Base-by-base conservation (phyloP, 2,113 vertebrate species). In the Psettodes erumei region DNA sequence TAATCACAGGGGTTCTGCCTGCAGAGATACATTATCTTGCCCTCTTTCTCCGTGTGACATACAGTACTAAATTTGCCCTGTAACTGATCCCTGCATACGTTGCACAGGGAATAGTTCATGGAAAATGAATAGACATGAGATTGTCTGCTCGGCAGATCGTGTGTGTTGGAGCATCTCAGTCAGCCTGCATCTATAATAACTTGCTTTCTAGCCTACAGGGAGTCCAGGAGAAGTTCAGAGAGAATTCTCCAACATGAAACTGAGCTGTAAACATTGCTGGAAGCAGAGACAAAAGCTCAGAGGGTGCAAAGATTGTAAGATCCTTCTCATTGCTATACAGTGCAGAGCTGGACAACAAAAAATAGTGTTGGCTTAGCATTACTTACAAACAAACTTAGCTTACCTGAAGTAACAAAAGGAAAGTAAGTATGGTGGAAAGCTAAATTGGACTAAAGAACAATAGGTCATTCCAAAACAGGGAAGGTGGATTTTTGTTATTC, bases 181-280 rank as follows among this genome's bases (percentile, higher is more conserved):
- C 15, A 32, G 55, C 45, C 18, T 33, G 15, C 51, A 51, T 75
- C 35, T 27, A 19, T 47, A 55, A 25, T 2, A 65, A 54, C 54
- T 73, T 59, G 23, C 30, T 33, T n/a, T 19, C 3, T n/a, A 38
- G 66, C 64, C 77, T 77, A 33, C 37, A 55, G 47, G 69, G 84
- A 80, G 62, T 50, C 69, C 45, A 45, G 18, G 38, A 61, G 75
- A 65, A 48, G 35, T 70, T 82, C 66, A 33, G 15, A 69, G 33
- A 73, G 33, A 76, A 76, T 63, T 42, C 70, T 56, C 33, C 55
- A 43, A 61, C 23, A 70, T 37, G 51, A 71, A 79, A 66, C 64
- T 40, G n/a, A 81, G 55, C 61, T 27, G 45, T 4, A 53, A 77
- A 53, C 0, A 2, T 48, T 21, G 33, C 75, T 73, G 25, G n/a